Evolutionary conservation across 2,797 vertebrate genomes (phyloP), one percentile per base, ranked within the genome.

Genomic region (Lagodon rhomboides): DNA sequence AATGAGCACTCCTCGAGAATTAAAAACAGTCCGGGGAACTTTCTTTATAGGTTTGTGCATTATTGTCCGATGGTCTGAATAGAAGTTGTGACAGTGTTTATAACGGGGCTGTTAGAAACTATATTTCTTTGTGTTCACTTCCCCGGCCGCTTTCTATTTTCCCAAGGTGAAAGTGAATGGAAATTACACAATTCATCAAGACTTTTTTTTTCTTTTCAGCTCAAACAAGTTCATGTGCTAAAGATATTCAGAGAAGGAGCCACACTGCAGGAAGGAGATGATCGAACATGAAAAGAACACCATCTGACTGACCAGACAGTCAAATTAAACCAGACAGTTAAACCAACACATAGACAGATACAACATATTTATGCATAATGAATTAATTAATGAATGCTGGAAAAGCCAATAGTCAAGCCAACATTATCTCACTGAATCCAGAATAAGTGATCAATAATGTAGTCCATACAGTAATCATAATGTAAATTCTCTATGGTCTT

Each of bases 1-100:
- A 90, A 92, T 81, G 69, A 89, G 88, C 63, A 49, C 68, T 83
- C 73, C 84, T 92, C 12, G 0, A 79, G 79, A 79, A 86, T 83
- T 89, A 80, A 82, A 89, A 83, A 55, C 76, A 79, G 73, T 68
- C 77, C 65, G 71, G 15, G 15, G 64, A 91, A 85, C 86, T 92
- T 91, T 90, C 83, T 83, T 78, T 59, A 75, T 62, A 47, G 67
- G 59, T 73, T 77, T 49, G 47, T 75, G 50, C 76, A 67, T 82
- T 82, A 61, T 76, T 83, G 50, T 79, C 55, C 73, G 68, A 66
- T 61, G 78, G 77, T 75, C 30, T 74, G 70, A 77, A 58, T 54
- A 41, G 49, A 75, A 73, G 53, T 68, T 72, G 38, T 47, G 60
- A 79, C 47, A n/a, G 58, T 43, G 41, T 76, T 83, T 79, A 78